Evolutionary conservation across 64 coral and sea anemone genomes (phyloP).

Genomic region (Porites australiensis): DNA sequence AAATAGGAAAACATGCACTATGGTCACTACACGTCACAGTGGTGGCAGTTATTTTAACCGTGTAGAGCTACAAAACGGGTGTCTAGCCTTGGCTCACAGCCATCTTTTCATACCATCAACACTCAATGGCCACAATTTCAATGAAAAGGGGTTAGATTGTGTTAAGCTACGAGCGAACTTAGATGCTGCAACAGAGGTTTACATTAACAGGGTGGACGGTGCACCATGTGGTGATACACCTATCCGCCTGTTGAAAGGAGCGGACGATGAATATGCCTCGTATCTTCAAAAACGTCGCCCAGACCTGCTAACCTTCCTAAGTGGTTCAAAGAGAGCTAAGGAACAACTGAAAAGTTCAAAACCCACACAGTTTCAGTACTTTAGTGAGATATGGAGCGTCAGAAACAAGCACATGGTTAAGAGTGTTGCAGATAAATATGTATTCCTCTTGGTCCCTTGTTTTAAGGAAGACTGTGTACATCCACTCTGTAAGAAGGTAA

Average conservation of each 20-base stretch:
- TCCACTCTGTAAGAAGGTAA: constrained; percentile 36
- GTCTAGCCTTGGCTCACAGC: constrained; percentile 39
- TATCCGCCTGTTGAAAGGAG: constrained; percentile 36
- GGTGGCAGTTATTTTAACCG: constrained; percentile 47
- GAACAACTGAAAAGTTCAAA: constrained; percentile 18
- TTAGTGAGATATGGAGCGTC: constrained; percentile 32
- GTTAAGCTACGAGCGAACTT: too few species aligned
- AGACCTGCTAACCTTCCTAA: constrained; percentile 46
- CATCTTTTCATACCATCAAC: constrained; percentile 71
- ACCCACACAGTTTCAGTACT: constrained; percentile 42
- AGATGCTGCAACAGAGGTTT: too few species aligned
- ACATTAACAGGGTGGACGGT: constrained; percentile 9
- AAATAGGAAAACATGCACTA: constrained; percentile 22
- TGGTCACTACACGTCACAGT: constrained; percentile 58
- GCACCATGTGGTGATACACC: constrained; percentile 56
- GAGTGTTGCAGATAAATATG: constrained; percentile 31
- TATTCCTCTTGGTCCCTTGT: constrained; percentile 47
- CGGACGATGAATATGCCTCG: constrained; percentile 12
- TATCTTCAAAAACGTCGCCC: constrained; percentile 43
- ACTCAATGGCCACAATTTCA: constrained; percentile 55
- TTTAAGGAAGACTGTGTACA: constrained; percentile 34
- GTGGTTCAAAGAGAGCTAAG: constrained; percentile 56
- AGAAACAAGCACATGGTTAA: constrained; percentile 50
- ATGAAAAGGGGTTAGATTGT: constrained; percentile 38
- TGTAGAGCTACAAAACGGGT: constrained; percentile 53